A percentile compares a stretch with the other conserved stretches of the same genome.
Conservation (phyloP, 2,888 invertebrate genomes). For the Drosophila basisetae region DNA sequence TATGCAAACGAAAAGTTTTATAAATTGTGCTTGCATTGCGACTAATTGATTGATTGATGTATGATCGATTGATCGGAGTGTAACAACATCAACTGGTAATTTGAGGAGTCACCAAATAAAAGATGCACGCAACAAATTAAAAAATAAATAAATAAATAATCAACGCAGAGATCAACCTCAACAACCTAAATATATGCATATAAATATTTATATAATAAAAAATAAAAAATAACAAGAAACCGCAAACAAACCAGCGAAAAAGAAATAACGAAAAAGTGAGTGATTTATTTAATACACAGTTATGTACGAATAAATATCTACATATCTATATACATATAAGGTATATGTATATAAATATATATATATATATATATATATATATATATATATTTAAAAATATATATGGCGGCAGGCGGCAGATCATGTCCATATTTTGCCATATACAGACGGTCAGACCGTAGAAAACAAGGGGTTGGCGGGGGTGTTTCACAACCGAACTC, state of each 20-base stretch:
- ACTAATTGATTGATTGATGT: slow-evolving; percentile 28
- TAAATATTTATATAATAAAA: slow-evolving; percentile 9
- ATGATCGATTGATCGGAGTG: slow-evolving; percentile 40
- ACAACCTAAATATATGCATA: slow-evolving; percentile 8
- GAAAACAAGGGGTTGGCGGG: slow-evolving; percentile 7
- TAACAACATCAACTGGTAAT: slow-evolving; percentile 10
- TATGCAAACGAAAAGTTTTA: slow-evolving; percentile 36
- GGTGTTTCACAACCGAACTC: slow-evolving; percentile 24
- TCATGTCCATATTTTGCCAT: slow-evolving; percentile 37
- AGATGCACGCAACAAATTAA: slow-evolving; percentile 36
- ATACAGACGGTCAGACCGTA: slow-evolving; percentile 16
- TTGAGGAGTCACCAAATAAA: slow-evolving; percentile 7
- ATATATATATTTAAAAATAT: background rate
- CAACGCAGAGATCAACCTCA: slow-evolving; percentile 31
- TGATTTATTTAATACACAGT: slow-evolving; percentile 58
- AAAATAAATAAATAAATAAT: slow-evolving; percentile 5
- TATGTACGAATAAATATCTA: slow-evolving; percentile 13
- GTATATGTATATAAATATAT: background rate
- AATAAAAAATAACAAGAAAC: slow-evolving; percentile 28
- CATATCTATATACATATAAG: slow-evolving; percentile 20
- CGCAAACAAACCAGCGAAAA: slow-evolving; percentile 56
- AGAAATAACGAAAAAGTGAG: slow-evolving; percentile 63
- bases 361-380: background rate
- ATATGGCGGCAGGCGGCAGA: slow-evolving; percentile 29
- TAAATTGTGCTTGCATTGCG: slow-evolving; percentile 36